Evolutionary conservation across 2,113 vertebrate species (phyloP).

Genomic region (Passer domesticus): DNA sequence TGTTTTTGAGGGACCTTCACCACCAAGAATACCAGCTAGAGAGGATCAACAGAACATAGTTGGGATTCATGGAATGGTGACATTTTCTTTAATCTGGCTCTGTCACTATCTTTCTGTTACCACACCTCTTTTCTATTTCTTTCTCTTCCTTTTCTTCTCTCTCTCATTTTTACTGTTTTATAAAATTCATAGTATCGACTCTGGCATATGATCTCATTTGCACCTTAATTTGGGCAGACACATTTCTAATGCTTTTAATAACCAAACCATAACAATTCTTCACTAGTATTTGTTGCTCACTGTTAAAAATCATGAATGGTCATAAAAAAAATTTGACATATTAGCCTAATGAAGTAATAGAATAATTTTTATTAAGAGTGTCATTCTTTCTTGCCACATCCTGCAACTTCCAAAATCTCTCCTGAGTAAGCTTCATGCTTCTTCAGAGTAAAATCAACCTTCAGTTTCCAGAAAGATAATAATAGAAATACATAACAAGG

Average conservation of each 20-base stretch:
- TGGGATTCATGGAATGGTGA: not conserved
- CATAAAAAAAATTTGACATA: not conserved
- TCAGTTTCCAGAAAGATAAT: not conserved
- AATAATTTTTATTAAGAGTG: not conserved
- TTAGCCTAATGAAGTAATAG: not conserved
- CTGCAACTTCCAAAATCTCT: not conserved
- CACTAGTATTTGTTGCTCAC: not conserved
- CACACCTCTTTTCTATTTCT: not conserved
- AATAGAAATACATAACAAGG: not conserved
- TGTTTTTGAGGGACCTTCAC: not conserved
- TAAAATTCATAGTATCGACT: not conserved
- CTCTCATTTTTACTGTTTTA: not conserved
- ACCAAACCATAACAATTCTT: accelerated
- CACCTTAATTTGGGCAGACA: not conserved
- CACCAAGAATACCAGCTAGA: not conserved
- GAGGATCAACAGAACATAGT: accelerated
- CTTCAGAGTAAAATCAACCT: not conserved
- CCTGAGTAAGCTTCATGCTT: not conserved
- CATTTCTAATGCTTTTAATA: not conserved
- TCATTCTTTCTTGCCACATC: not conserved
- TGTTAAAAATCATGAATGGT: not conserved
- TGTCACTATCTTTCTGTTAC: not conserved
- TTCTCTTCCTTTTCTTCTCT: not conserved
- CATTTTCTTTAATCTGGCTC: not conserved
- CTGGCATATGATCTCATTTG: not conserved